phyloP scores from a whole-genome alignment of 1,140 invertebrate species.

The Halyomorpha halys region DNA sequence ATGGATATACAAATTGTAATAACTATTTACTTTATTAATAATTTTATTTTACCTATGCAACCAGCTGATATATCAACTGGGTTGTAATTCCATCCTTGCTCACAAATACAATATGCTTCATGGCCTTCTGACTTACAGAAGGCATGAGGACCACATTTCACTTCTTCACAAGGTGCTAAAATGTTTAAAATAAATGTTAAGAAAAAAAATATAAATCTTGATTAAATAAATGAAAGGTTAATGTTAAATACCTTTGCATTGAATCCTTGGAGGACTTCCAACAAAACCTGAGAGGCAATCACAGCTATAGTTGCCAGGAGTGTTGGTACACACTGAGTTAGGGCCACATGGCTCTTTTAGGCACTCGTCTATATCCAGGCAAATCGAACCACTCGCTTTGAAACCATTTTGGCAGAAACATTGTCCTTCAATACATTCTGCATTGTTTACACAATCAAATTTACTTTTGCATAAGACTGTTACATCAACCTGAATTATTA shows the following conservation, averaged over 20 bases:
- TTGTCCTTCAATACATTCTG: slow-evolving; percentile 74
- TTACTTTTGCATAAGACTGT: slow-evolving; percentile 75
- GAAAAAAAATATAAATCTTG: not conserved
- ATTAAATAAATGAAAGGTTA: not conserved
- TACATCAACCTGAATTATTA: slow-evolving; percentile 58
- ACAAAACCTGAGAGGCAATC: slow-evolving; percentile 77
- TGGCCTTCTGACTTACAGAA: slow-evolving; percentile 78
- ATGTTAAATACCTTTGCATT: slow-evolving; percentile 54
- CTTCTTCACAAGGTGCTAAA: slow-evolving; percentile 77
- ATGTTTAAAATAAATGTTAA: not conserved
- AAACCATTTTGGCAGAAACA: slow-evolving; percentile 88
- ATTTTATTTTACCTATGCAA: slow-evolving; percentile 52
- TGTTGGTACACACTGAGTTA: slow-evolving; percentile 71
- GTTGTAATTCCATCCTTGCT: slow-evolving; percentile 87
- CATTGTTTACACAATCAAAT: slow-evolving; percentile 86
- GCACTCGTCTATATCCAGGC: slow-evolving; percentile 71
- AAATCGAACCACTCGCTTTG: slow-evolving; percentile 54
- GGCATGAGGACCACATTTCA: slow-evolving; percentile 77
- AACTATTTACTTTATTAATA: not conserved
- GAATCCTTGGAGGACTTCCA: slow-evolving; percentile 63
- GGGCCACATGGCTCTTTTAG: slow-evolving; percentile 54
- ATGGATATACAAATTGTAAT: not conserved
- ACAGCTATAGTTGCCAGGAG: slow-evolving; percentile 72
- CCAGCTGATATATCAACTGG: slow-evolving; percentile 77
- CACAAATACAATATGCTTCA: slow-evolving; percentile 85